Base-by-base conservation (phyloP, 2,797 vertebrate species). In the Galago senegalensis region DNA sequence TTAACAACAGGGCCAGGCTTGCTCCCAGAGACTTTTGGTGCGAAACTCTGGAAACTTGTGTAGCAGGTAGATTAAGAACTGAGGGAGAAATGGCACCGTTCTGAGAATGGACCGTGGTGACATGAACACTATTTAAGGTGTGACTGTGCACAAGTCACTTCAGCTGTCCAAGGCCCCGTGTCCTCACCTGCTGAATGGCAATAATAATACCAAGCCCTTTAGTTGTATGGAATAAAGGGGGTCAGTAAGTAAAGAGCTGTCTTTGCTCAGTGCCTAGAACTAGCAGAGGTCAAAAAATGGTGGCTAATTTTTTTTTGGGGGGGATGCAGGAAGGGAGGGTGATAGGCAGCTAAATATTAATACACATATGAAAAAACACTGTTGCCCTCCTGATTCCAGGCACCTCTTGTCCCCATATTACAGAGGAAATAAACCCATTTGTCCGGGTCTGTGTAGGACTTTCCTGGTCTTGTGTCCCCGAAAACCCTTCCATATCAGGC, bases 181-280 rank as follows among this genome's bases (percentile, higher is more conserved):
- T 56, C 3, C 10, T 34, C 1, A 2, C 27, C 89, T 83, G 23
- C 29, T 21, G 31, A 43, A 2, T 31, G 7, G 13, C 3, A 29
- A 11, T 7, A 2, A 1, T 27, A 7, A 4, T 31, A 0, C 23
- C n/a, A 23, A 53, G 0, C 16, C 2, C 2, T 0, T 8, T 2
- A 7, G 5, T 8, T 18, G 27, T 82, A 76, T 83, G 73, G 67
- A 76, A 87, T 61, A 21, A 6, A 21, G 23, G 8, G 53, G 61
- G 17, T 40, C 89, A 11, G 20, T 9, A 34, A 53, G 12, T 14
- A 7, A 17, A 40, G 29, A 31, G 13, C 18, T 56, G 0, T 37
- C 56, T n/a, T 34, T 65, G 83, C 13, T 72, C 21, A 20, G n/a
- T 21, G 2, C 23, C 34, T 16, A 37, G 23, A 8, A 11, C 53